Base-by-base conservation (phyloP, 2,888 invertebrate genomes). In the Dasypolia templi region DNA sequence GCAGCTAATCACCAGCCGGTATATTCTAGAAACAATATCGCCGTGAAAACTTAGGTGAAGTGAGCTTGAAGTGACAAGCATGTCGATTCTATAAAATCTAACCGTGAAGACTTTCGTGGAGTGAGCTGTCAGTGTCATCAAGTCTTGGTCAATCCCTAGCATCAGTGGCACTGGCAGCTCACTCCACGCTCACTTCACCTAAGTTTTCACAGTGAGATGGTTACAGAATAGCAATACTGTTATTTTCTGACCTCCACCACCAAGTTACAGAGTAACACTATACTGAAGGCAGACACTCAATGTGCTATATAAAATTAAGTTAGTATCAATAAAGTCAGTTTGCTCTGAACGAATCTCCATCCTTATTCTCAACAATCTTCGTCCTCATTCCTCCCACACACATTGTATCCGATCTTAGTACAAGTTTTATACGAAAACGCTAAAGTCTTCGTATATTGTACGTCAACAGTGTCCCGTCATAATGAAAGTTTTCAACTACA, bases 401-500 rank as follows among this genome's bases (percentile, higher is more conserved):
- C 82, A 81, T 68, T 82, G 75, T 82, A 70, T 14, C 44, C 9
- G 11, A 49, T 66, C 55, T 67, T 46, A 78, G 39, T 11, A 29
- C 64, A 65, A 72, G 65, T 75, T 79, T 55, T 75, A 63, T 63
- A 66, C 39, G 71, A 72, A 75, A 79, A 62, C 65, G 72, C 65
- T 79, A 72, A 78, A 81, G 56, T 81, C 51, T 55, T 53, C 46
- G 44, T 58, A 55, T 53, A 81, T 56, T 61, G 63, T 62, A 65
- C 61, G 68, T 75, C 79, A 66, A 62, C 79, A 65, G 64, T 58
- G 51, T 53, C 55, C 39, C 39, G 75, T 55, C 73, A 68, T 84
- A 79, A 82, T 84, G 74, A 84, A 84, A 82, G 76, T 82, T 77
- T 68, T 46, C 59, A 44, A 62, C 53, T 68, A 72, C 82, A 83